Evolutionary conservation across 2,797 vertebrate species (phyloP), one percentile per base, ranked within the genome.

Genomic region (Mastacembelus armatus): DNA sequence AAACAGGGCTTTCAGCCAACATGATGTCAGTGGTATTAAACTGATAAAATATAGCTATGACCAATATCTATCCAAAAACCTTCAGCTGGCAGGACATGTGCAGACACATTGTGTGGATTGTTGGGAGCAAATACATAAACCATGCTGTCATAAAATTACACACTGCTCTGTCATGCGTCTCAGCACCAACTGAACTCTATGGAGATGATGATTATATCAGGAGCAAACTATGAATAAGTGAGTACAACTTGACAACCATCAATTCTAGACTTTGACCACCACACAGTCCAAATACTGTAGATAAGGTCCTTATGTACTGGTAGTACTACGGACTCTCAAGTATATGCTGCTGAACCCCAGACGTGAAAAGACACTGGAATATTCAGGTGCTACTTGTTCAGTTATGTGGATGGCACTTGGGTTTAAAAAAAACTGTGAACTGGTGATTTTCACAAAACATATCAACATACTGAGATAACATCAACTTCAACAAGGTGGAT

Each of bases 401-500:
- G 2, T 12, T 42, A 16, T 45, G 16, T 36, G n/a, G 42, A 26
- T 38, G 49, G 21, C 36, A 55, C 8, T 16, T 56, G 5, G 27
- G 10, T 32, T 36, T 14, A 47, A 40, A 24, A 39, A 40, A 74
- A 44, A 26, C 21, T 0, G 27, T 12, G 7, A 27, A 10, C n/a
- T 33, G 24, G 11, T 40, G 54, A 3, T 12, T 56, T 63, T 42
- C 9, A 56, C 1, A 38, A 19, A 56, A 56, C 16, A 35, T 43
- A 39, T 82, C 36, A 60, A 10, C 30, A 29, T 16, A 14, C n/a
- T 18, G 38, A 5, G 43, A 65, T 32, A 70, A 36, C 32, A 58
- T 55, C 10, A 58, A 18, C 40, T 68, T 52, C 50, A 58, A 39
- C 62, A 51, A 63, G 45, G 2, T 18, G 27, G 21, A 36, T 71